Base-by-base conservation (phyloP, 2,797 vertebrate genomes). In the Antrozous pallidus region DNA sequence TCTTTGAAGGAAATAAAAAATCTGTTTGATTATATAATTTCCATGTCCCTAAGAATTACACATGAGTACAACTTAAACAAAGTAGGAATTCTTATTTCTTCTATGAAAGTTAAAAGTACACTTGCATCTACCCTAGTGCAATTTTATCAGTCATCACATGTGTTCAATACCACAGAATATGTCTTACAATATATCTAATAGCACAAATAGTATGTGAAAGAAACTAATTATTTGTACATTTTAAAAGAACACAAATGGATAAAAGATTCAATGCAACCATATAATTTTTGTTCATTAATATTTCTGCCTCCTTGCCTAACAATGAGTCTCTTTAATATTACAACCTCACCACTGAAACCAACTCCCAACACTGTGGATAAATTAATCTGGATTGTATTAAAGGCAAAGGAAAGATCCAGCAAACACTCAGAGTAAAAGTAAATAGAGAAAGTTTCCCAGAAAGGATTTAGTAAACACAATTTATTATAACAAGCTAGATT, bases 331-430 rank as follows among this genome's bases (percentile, higher is more conserved):
- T 79, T 56, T 77, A 88, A 58, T 33, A 33, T 40, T 80, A 45
- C 47, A 89, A 82, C n/a, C 10, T 61, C 38, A 88, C 45, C 28
- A 36, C n/a, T 87, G 26, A 88, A 94, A 92, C 82, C 92, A 91
- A 42, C 79, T 91, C 67, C 73, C 26, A 87, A 47, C 11, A 74
- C 22, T 84, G 36, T 71, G 13, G 49, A 83, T n/a, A 86, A 77
- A 67, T 83, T 74, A 94, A 91, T 56, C 26, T 54, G 42, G 11
- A 31, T 83, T 78, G 28, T 70, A 77, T 58, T 36, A 47, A 80
- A 73, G 20, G 22, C 40, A 90, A 85, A 93, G 4, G 33, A 33
- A 74, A 47, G 13, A 58, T 63, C 85, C 24, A 86, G 69, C 1
- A 63, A 54, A 58, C 5, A 58, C 24, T 92, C 90, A 73, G 51